Evolutionary conservation across 2,797 vertebrate species (phyloP), one percentile per base, ranked within the genome.

Genomic region (Tolypeutes matacus): DNA sequence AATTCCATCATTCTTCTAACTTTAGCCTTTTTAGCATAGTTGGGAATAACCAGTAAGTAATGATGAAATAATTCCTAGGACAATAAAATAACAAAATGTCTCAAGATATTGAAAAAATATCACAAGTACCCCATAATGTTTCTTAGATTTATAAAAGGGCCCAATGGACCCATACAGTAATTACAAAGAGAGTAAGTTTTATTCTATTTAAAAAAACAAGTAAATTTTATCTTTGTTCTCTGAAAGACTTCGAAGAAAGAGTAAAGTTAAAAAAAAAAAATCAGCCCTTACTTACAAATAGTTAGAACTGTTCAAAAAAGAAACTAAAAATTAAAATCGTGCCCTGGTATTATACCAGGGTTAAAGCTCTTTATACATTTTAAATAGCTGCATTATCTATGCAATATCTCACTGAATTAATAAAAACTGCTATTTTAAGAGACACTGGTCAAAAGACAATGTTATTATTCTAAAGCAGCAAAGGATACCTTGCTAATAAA

Each of bases 361-460:
- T 80, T 93, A 83, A 91, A 93, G 51, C 75, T 94, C 94, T 91
- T 92, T 23, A 62, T 46, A 87, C 87, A 92, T 91, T 90, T 90
- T 90, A 87, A 92, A 92, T 81, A 93, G 94, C 85, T 93, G 62
- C 86, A 80, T 88, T 65, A 84, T 46, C 65, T 75, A 90, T 51
- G 82, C 11, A 72, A 67, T 56, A 95, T 34, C 42, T 96, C 60
- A 91, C 0, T 86, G 88, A 95, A 10, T 89, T 95, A 92, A 96
- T 86, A 78, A 95, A 88, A 94, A 46, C 34, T 95, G 87, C 94
- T 82, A 94, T 95, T 92, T 97, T 92, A 95, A 94, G 91, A 95
- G 78, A 88, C 29, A 95, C 91, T 85, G 95, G 94, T 92, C 81
- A 93, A 95, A 93, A 94, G 62, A 84, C 85, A 77, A 81, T 58